Conservation (phyloP, 2,113 vertebrate species). For the Lophotis ruficrista region DNA sequence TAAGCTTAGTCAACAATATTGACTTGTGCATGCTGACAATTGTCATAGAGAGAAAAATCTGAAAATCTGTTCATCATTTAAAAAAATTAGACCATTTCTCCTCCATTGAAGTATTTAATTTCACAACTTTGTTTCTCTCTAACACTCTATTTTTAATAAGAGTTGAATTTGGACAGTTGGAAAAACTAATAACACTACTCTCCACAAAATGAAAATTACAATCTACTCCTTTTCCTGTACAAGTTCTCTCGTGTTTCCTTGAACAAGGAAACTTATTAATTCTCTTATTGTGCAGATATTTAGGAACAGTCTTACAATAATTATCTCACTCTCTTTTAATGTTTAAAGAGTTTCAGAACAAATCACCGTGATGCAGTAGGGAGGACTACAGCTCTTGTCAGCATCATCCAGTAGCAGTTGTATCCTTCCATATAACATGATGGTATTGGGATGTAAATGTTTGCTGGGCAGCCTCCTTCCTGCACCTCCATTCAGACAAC, state of each 20-base stretch:
- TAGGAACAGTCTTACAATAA: neutral
- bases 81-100: neutral
- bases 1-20: slow-evolving; percentile 3
- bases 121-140: neutral
- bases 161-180: neutral
- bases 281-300: neutral
- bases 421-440: neutral
- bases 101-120: neutral
- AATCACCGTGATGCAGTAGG: neutral
- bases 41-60: neutral
- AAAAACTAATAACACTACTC: neutral
- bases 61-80: neutral
- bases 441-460: neutral
- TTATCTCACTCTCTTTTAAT: neutral
- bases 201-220: neutral
- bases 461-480: neutral
- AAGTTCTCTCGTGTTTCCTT: neutral
- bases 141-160: neutral
- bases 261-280: neutral
- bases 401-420: neutral
- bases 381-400: neutral
- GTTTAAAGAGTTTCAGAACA: neutral
- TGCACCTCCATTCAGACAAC: neutral
- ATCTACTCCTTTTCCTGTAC: neutral
- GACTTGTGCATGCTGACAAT: neutral